Conservation (phyloP, 2,113 vertebrate genomes). For the rabbit (Oryctolagus cuniculus) region mOryCun1.1 NC_091434.1:51269001-51269500, state of each 20-base stretch:
- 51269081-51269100: background rate
- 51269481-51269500: background rate
- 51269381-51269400: background rate
- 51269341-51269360: conserved; percentile 25
- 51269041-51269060: background rate
- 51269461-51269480: background rate
- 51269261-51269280: background rate
- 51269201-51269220: background rate
- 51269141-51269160: background rate
- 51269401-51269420: background rate
- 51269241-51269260: background rate
- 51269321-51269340: background rate
- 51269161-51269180: background rate
- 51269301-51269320: background rate
- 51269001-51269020: background rate
- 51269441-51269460: background rate
- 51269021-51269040: background rate
- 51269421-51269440: background rate
- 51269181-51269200: background rate
- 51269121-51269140: background rate
- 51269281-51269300: background rate
- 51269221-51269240: background rate
- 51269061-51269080: background rate
- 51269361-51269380: background rate
- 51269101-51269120: background rate